Evolutionary conservation across 2,797 vertebrate genomes (phyloP).

Genomic region (Glossophaga mutica): DNA sequence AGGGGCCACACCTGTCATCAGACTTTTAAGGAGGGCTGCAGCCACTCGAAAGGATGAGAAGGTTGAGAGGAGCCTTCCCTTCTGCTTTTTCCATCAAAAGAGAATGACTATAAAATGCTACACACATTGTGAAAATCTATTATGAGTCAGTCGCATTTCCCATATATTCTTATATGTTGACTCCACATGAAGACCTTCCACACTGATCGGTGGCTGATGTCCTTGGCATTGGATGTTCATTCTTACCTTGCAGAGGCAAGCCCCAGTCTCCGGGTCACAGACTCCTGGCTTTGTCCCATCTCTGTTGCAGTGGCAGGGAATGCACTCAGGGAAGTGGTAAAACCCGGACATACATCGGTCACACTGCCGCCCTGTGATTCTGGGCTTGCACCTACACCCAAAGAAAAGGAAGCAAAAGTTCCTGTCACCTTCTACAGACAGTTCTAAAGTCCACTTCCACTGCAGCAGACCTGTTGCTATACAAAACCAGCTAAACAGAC

Average conservation of each 20-base stretch:
- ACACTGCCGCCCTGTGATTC: conserved; percentile 88
- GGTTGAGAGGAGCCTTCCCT: not conserved
- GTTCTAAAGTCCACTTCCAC: not conserved
- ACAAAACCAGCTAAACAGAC: not conserved
- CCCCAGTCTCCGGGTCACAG: conserved; percentile 89
- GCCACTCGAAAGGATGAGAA: not conserved
- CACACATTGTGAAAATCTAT: not conserved
- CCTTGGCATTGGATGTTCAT: not conserved
- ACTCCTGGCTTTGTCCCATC: conserved; percentile 85
- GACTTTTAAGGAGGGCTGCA: not conserved
- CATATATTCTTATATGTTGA: not conserved
- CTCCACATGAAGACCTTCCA: not conserved
- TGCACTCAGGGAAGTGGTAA: conserved; percentile 89
- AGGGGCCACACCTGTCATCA: not conserved
- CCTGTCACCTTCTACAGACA: not conserved
- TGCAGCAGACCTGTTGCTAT: accelerated
- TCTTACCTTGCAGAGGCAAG: conserved; percentile 94
- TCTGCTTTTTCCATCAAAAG: not conserved
- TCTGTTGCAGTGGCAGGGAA: conserved; percentile 86
- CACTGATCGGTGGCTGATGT: accelerated
- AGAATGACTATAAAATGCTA: not conserved
- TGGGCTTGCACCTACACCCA: conserved; percentile 88
- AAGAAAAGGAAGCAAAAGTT: not conserved
- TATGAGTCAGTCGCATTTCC: not conserved
- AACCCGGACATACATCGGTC: conserved; percentile 89